Evolutionary conservation across 2,113 vertebrate genomes (phyloP), one percentile per base, ranked within the genome.

Genomic region (Tursiops truncatus): DNA sequence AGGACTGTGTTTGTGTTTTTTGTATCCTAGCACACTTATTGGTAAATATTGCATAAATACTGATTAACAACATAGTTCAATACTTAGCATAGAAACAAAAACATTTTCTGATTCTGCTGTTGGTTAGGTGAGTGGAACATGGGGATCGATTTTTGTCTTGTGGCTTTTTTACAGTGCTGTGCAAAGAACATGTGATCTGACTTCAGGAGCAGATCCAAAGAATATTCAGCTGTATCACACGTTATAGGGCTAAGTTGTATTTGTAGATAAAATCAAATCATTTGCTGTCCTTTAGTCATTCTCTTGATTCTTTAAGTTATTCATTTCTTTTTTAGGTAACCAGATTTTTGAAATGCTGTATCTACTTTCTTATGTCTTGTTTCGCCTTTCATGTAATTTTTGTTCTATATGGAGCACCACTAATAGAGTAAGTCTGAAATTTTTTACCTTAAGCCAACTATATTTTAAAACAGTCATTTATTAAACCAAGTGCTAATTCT

Each of bases 381-480:
- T 96, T 99, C 92, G 98, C 99, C 60, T 99, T 99, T 98, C 99
- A 99, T 98, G 94, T 98, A 31, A 99, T 99, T 97, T 98, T 99
- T 96, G 99, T 99, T 97, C 99, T 99, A 38, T 99, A 99, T 73
- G 99, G 99, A 98, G 99, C 99, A 82, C 99, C 99, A 33, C 98
- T 99, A 91, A 98, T 99, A 80, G 99, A 99, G 99, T 99, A 98
- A 99, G 99, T 99, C 87, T 97, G 94, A 98, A 97, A 63, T 97
- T 83, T 62, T 91, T 91, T 95, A 10, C 79, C 68, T 96, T 97
- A 90, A 62, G 21, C 70, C 77, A 81, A 56, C 87, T 82, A 21
- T 67, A n/a, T 84, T 87, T 94, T 88, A 74, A 82, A 93, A 73
- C 8, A 65, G 26, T 82, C 3, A 3, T 87, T 97, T 86, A 44